A percentile compares a stretch with the other conserved stretches of the same genome.
These are phyloP conservation scores for Drosophila eugracilis DNA, from an alignment of 1,140 invertebrate genomes.

Conservation along the genomic window DNA sequence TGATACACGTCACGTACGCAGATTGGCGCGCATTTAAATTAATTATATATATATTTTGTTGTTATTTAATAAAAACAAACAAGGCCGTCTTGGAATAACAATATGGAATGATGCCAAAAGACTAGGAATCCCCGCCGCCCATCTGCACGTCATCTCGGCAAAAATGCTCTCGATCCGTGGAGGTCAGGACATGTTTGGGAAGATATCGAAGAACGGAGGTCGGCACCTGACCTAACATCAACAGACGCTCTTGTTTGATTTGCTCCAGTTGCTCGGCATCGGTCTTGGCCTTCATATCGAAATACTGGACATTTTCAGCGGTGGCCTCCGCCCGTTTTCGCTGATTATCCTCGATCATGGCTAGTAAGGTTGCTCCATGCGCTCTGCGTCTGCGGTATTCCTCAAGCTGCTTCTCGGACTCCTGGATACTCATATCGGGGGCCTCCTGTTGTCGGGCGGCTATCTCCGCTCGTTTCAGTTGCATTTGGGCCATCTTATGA, in stretches of 20 bases:
- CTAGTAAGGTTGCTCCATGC: conserved; percentile 49
- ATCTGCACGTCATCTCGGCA: conserved; percentile 4
- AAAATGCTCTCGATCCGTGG: conserved; percentile 52
- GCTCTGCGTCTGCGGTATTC: conserved; percentile 36
- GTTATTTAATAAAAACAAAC: not conserved
- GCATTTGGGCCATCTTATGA: conserved; percentile 27
- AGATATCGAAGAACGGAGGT: conserved; percentile 52
- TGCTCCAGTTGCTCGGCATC: conserved; percentile 42
- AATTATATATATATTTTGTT: conserved; percentile 28
- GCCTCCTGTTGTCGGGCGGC: conserved; percentile 2
- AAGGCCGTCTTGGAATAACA: not conserved
- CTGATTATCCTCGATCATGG: conserved; percentile 68
- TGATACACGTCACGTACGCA: conserved; percentile 69
- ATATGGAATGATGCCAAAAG: not conserved
- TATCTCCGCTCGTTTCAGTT: conserved; percentile 31
- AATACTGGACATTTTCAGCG: conserved; percentile 59
- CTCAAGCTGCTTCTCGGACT: conserved; percentile 16
- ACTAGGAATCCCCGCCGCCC: conserved; percentile 22
- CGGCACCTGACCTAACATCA: conserved; percentile 52
- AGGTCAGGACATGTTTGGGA: conserved; percentile 53
- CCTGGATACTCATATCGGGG: not conserved
- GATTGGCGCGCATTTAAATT: conserved; percentile 29
- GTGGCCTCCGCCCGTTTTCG: conserved; percentile 59
- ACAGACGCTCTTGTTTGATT: conserved; percentile 42
- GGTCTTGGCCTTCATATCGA: conserved; percentile 42